Evolutionary conservation across 2,888 invertebrate species (phyloP).

Genomic region (Megaustenia siamemsis): DNA sequence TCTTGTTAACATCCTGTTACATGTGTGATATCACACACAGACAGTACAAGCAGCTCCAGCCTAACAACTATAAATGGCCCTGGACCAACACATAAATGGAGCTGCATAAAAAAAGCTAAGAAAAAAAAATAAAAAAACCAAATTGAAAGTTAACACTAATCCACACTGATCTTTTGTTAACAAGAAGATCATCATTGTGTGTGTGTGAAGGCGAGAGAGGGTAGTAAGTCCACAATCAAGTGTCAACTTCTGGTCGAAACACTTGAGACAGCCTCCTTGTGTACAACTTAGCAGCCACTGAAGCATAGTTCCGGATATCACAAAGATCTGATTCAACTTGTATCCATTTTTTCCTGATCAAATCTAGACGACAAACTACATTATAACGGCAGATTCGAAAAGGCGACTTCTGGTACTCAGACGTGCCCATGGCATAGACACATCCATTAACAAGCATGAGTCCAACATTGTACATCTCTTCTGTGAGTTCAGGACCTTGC

Average conservation of each 20-base stretch:
- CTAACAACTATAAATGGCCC: too few relatives aligned
- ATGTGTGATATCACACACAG: too few relatives aligned
- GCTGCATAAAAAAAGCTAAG: too few relatives aligned
- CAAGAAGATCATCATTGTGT: too few relatives aligned
- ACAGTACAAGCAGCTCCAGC: too few relatives aligned
- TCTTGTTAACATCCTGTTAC: too few relatives aligned
- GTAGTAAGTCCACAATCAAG: conserved; percentile 9
- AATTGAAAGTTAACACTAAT: too few relatives aligned
- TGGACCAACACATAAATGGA: too few relatives aligned
- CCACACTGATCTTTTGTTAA: too few relatives aligned
- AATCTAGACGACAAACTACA: conserved; percentile 73
- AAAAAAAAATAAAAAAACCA: too few relatives aligned
- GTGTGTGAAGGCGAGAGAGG: conserved; percentile 14
- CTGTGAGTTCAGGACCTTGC: conserved; percentile 75
- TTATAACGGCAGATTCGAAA: conserved; percentile 70
- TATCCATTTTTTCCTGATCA: conserved; percentile 69
- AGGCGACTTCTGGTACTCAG: conserved; percentile 70
- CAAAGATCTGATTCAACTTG: conserved; percentile 74
- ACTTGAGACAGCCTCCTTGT: conserved; percentile 77
- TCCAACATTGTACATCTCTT: conserved; percentile 75
- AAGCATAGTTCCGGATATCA: conserved; percentile 73
- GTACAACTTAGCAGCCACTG: conserved; percentile 76
- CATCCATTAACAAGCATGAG: conserved; percentile 69
- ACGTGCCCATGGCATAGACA: conserved; percentile 75
- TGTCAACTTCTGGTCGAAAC: conserved; percentile 73